These are phyloP conservation scores for Lasioglossum marginatum DNA, from an alignment of 2,888 invertebrate genomes.

Conservation along the genomic window DNA sequence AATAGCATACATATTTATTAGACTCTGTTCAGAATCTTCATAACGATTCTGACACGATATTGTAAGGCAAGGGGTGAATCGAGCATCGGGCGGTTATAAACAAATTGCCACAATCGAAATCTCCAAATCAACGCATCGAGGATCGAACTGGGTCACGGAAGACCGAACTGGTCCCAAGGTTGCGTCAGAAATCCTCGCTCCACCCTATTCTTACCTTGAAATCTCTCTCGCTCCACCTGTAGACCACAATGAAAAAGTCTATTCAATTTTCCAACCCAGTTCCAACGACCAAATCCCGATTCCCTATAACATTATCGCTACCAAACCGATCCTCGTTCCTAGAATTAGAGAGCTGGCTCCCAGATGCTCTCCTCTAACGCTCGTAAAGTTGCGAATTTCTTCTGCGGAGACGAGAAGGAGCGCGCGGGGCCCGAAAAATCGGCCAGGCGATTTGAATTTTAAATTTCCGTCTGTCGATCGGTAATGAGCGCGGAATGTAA, in stretches of 20 bases:
- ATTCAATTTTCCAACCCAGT: not conserved
- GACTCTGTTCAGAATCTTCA: no score
- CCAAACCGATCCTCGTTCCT: not conserved
- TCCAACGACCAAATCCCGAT: not conserved
- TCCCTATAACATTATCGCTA: not conserved
- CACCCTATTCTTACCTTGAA: not conserved
- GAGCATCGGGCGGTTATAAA: not conserved
- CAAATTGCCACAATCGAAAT: conserved; percentile 6
- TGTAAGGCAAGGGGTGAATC: no score
- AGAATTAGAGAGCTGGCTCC: conserved; percentile 21
- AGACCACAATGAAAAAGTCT: not conserved
- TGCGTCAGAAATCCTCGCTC: not conserved
- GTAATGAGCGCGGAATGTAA: conserved; percentile 81
- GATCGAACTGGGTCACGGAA: conserved; percentile 2
- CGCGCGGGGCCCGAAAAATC: conserved; percentile 65
- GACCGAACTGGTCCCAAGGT: not conserved
- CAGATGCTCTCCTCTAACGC: conserved; percentile 26
- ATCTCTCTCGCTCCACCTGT: not conserved
- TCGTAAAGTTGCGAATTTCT: conserved; percentile 50
- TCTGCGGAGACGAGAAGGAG: conserved; percentile 43
- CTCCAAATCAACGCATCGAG: not conserved
- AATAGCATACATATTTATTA: no score
- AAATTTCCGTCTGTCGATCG: conserved; percentile 76
- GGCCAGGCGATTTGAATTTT: conserved; percentile 76
- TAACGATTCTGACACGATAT: no score